Conservation (phyloP, 2,113 vertebrate genomes). For the Heteronetta atricapilla region DNA sequence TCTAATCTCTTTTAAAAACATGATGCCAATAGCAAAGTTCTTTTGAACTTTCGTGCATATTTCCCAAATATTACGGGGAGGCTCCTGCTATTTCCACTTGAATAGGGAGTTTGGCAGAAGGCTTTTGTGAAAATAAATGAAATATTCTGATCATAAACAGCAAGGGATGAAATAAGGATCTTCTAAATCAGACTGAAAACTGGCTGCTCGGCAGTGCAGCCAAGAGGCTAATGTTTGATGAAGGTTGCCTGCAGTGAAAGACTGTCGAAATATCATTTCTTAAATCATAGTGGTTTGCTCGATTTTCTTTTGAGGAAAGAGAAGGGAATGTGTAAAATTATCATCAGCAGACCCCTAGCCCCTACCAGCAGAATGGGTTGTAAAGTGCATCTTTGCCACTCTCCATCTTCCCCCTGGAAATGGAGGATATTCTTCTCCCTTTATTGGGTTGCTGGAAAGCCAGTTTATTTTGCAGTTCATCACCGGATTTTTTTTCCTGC, state of each 20-base stretch:
- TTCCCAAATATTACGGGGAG: not conserved
- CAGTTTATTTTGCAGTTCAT: constrained; percentile 37
- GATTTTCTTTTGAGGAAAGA: constrained; percentile 35
- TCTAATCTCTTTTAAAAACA: constrained; percentile 6
- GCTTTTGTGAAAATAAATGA: constrained; percentile 26
- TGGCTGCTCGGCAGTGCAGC: constrained; percentile 32
- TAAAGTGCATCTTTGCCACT: not conserved
- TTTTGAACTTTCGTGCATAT: constrained; percentile 30
- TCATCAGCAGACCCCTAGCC: not conserved
- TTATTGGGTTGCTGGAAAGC: constrained; percentile 14
- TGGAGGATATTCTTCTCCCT: constrained; percentile 30
- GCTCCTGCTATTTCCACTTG: constrained; percentile 35
- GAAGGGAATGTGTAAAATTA: constrained; percentile 34
- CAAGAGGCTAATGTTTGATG: constrained; percentile 51
- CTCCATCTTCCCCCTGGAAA: constrained; percentile 37
- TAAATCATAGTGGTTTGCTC: constrained; percentile 59
- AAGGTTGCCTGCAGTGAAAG: constrained; percentile 52
- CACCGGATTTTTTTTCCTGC: not conserved
- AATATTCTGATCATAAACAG: constrained; percentile 48
- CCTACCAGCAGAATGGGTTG: not conserved
- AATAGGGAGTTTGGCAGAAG: not conserved
- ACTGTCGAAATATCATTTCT: constrained; percentile 45
- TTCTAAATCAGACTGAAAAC: constrained; percentile 42
- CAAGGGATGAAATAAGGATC: constrained; percentile 38
- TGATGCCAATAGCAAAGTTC: not conserved